A percentile compares a stretch with the other conserved stretches of the same genome.
Evolutionary conservation across 2,797 vertebrate genomes (phyloP).

Genomic region (Amblyraja radiata): DNA sequence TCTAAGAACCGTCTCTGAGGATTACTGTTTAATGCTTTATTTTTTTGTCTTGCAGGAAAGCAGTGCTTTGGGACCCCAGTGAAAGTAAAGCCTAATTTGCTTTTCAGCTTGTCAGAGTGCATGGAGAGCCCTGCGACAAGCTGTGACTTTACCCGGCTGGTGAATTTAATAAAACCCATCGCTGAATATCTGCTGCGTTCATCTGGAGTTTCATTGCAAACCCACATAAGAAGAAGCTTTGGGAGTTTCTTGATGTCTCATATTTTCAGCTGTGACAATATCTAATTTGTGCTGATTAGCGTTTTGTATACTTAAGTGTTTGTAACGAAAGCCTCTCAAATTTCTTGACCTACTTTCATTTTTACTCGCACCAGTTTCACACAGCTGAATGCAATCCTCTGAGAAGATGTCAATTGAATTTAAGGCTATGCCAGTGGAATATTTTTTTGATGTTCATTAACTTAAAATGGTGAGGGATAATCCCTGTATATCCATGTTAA

Average conservation of each 20-base stretch:
- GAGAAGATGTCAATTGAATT: background rate
- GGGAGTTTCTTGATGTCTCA: background rate
- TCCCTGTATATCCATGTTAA: too few species aligned
- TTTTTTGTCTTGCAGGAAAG: background rate
- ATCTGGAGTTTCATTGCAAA: background rate
- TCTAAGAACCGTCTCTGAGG: background rate
- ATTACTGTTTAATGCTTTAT: background rate
- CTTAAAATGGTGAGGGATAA: too few species aligned
- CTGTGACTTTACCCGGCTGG: background rate
- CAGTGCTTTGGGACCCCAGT: background rate
- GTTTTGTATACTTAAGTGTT: background rate
- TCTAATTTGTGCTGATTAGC: background rate
- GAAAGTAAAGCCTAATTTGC: conserved; percentile 26
- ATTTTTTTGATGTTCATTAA: background rate
- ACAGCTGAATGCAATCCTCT: background rate
- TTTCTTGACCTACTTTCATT: conserved; percentile 23
- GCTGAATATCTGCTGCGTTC: background rate
- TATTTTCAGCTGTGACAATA: background rate
- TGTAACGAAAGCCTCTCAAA: background rate
- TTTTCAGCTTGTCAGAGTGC: background rate
- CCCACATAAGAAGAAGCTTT: background rate
- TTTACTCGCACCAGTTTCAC: background rate
- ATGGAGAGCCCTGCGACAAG: background rate
- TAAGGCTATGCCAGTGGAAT: background rate
- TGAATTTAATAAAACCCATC: background rate